A percentile compares a stretch with the other conserved stretches of the same genome.
Conservation (phyloP, 1,140 invertebrate species). For the Drosophila ficusphila region DNA sequence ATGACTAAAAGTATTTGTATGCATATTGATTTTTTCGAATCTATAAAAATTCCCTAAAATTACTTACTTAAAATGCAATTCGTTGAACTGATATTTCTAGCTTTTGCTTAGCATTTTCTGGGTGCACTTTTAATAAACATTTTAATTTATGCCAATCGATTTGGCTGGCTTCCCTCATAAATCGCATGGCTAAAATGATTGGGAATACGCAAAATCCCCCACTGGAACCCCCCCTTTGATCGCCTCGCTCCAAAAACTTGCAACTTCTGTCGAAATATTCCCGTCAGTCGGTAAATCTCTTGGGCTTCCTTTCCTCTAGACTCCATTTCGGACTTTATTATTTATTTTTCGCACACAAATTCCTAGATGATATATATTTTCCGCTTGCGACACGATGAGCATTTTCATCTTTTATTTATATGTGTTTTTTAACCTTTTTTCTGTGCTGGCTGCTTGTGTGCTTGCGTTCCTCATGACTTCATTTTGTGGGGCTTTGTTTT, state of each 20-base stretch:
- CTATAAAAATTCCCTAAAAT: too few relatives aligned
- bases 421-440: conserved; percentile 72
- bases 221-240: conserved; percentile 3
- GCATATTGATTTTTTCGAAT: too few relatives aligned
- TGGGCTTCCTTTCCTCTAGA: conserved; percentile 42
- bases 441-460: background rate
- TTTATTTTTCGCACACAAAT: conserved; percentile 33
- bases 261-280: conserved; percentile 39
- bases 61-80: background rate
- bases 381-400: conserved; percentile 65
- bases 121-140: too few relatives aligned
- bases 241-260: conserved; percentile 20
- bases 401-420: conserved; percentile 69
- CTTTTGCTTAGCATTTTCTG: too few relatives aligned
- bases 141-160: background rate
- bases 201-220: background rate
- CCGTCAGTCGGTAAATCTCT: conserved; percentile 27
- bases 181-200: background rate
- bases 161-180: background rate
- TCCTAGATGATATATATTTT: conserved; percentile 62
- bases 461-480: conserved; percentile 64
- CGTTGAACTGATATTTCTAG: background rate
- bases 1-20: too few relatives aligned
- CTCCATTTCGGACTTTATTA: conserved; percentile 41
- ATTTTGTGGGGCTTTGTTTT: conserved; percentile 63